These are phyloP conservation scores for Ptychoptera contaminata DNA, from an alignment of 2,888 invertebrate genomes.

Conservation along the genomic window DNA sequence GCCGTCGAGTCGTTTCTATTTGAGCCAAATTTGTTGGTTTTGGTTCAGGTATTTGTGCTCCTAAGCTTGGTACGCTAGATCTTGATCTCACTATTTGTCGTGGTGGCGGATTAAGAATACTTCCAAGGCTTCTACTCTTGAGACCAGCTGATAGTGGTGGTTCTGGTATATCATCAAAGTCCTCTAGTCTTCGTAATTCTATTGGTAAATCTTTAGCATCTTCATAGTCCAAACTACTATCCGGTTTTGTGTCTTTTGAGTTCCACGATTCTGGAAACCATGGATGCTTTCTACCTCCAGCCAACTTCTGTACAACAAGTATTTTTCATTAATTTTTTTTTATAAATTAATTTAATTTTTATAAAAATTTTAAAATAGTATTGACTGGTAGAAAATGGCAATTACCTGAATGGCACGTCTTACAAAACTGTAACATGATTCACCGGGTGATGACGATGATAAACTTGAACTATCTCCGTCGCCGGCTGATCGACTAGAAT, in stretches of 20 bases:
- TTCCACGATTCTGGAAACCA: slow-evolving; percentile 77
- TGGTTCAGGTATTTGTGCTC: slow-evolving; percentile 20
- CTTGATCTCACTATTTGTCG: slow-evolving; percentile 55
- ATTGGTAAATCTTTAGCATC: slow-evolving; percentile 70
- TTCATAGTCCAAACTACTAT: slow-evolving; percentile 43
- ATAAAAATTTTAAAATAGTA: neutral
- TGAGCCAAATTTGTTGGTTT: slow-evolving; percentile 4
- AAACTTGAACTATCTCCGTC: slow-evolving; percentile 65
- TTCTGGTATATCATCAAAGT: slow-evolving; percentile 39
- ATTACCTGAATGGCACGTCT: slow-evolving; percentile 61
- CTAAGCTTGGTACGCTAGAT: slow-evolving; percentile 57
- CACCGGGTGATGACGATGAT: slow-evolving; percentile 68
- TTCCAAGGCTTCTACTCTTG: slow-evolving; percentile 72
- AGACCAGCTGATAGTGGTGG: slow-evolving; percentile 43
- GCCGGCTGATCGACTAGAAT: slow-evolving; percentile 41
- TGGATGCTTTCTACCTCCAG: slow-evolving; percentile 52
- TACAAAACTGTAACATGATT: slow-evolving; percentile 88
- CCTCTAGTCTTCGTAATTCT: slow-evolving; percentile 67
- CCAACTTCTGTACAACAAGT: slow-evolving; percentile 43
- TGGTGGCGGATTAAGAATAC: slow-evolving; percentile 61
- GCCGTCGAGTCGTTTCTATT: slow-evolving; percentile 24
- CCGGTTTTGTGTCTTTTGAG: slow-evolving; percentile 35
- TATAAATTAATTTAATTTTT: neutral
- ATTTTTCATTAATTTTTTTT: neutral
- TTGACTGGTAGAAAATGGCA: neutral